These are phyloP conservation scores for Cheiracanthium punctorium DNA, from an alignment of 2,888 invertebrate genomes.

Conservation along the genomic window DNA sequence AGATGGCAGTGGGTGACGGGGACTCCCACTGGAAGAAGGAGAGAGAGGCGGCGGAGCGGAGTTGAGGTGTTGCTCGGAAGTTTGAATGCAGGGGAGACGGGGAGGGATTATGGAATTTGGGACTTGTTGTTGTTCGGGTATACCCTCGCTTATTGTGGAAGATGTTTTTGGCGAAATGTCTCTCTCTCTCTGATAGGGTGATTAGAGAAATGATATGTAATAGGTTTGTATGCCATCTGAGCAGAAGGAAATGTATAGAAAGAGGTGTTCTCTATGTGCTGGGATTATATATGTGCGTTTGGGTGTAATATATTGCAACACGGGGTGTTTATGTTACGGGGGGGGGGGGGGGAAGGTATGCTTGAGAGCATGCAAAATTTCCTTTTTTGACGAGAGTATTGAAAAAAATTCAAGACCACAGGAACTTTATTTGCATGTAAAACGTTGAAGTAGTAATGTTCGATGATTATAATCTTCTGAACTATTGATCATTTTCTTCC, in stretches of 20 bases:
- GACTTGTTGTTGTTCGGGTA: constrained; percentile 17
- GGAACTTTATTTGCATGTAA: too few species aligned
- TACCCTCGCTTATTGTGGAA: neutral
- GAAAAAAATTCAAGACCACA: too few species aligned
- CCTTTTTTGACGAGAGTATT: too few species aligned
- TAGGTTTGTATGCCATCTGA: neutral
- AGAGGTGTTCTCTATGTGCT: neutral
- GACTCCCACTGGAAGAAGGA: neutral
- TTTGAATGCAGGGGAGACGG: constrained; percentile 3
- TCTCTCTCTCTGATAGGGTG: constrained; percentile 1
- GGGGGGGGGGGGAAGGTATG: too few species aligned
- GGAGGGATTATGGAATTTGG: constrained; percentile 5
- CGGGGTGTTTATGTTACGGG: too few species aligned
- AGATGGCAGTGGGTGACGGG: neutral
- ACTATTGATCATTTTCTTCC: too few species aligned
- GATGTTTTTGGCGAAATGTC: constrained; percentile 11
- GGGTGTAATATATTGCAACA: too few species aligned
- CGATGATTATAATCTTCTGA: too few species aligned
- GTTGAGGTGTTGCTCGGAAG: constrained; percentile 13
- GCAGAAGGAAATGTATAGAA: neutral
- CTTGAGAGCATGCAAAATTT: too few species aligned
- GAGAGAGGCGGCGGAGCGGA: neutral
- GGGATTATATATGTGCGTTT: neutral
- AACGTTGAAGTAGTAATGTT: too few species aligned
- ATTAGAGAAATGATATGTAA: constrained; percentile 12